Conservation (phyloP, 1,140 invertebrate species). For the Ceratina calcarata region DNA sequence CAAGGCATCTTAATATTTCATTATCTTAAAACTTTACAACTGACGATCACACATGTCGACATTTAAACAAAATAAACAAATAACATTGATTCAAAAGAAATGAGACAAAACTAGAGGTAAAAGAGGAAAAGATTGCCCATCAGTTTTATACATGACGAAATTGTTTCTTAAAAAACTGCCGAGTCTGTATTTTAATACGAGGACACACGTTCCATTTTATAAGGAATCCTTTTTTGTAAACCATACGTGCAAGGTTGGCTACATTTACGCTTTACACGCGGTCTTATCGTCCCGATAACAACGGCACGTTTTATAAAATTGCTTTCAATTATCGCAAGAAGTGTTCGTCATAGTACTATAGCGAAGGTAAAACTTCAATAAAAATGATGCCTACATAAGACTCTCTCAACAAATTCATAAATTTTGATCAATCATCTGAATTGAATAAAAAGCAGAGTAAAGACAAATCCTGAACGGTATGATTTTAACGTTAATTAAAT, state of each 20-base stretch:
- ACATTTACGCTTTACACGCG: background rate
- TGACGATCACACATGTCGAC: background rate
- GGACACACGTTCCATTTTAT: background rate
- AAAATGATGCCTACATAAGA: background rate
- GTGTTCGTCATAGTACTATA: background rate
- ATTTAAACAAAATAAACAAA: background rate
- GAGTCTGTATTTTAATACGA: conserved; percentile 14
- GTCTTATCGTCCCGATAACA: conserved; percentile 8
- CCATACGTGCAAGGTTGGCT: background rate
- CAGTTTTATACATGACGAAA: background rate
- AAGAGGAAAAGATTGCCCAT: background rate
- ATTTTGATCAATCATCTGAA: background rate
- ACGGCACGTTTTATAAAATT: background rate
- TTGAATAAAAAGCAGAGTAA: background rate
- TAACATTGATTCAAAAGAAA: background rate
- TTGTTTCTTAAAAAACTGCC: background rate
- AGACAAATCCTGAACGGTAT: background rate
- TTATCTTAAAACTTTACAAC: background rate
- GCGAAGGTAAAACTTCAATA: background rate
- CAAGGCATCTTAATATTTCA: conserved; percentile 41
- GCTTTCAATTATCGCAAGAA: conserved; percentile 1
- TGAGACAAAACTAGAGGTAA: background rate
- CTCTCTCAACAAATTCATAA: background rate
- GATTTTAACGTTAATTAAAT: background rate
- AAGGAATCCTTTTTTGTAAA: conserved; percentile 21